Conservation (phyloP, 2,888 invertebrate genomes). For the Scaptomyza cyrtandrae region DNA sequence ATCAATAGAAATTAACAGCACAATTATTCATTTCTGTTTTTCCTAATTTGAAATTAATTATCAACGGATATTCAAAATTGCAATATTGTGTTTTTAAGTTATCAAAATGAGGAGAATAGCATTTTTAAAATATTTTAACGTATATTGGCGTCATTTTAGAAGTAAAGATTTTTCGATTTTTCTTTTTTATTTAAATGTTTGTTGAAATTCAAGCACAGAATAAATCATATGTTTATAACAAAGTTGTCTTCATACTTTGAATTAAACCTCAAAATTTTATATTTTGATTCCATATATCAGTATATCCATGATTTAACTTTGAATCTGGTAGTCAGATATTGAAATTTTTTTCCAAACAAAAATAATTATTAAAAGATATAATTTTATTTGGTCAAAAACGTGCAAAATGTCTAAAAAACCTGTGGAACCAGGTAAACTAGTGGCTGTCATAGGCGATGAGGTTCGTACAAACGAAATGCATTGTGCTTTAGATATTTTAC, state of each 20-base stretch:
- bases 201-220: background rate
- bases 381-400: background rate
- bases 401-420: conserved; percentile 37
- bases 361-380: background rate
- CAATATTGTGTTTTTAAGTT: background rate
- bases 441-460: conserved; percentile 70
- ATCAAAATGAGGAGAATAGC: no score
- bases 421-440: conserved; percentile 36
- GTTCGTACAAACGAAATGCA: conserved; percentile 19
- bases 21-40: background rate
- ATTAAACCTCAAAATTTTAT: background rate
- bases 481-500: background rate
- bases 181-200: background rate
- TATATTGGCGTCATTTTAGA: no score
- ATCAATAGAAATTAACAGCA: background rate
- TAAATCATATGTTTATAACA: background rate
- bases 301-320: background rate
- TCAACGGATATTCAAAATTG: background rate
- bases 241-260: conserved; percentile 25
- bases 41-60: background rate
- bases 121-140: no score
- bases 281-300: background rate
- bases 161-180: no score
- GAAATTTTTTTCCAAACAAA: background rate
- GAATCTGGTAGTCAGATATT: background rate